Evolutionary conservation across 1,140 invertebrate species (phyloP), one percentile per base, ranked within the genome.

Genomic region (Bombus waltoni): DNA sequence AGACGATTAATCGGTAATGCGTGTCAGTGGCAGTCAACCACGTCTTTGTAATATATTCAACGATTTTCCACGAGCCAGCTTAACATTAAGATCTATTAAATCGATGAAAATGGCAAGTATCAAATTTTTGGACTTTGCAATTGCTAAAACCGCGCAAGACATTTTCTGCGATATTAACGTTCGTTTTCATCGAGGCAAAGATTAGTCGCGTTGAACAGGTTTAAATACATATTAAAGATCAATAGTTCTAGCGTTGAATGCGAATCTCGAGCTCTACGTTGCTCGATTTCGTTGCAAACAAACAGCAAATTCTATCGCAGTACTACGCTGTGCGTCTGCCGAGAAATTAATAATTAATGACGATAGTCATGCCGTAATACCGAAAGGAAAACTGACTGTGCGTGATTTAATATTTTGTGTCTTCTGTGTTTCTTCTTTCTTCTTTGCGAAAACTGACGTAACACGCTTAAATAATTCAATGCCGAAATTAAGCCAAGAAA

Each of bases 1-100:
- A 65, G n/a, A 40, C 75, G 70, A 88, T 88, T 88, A 88, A 85
- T 88, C 76, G 76, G 10, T 38, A 42, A 86, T 87, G 85, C 74
- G 59, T 79, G 57, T 59, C 80, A 85, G 89, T 87, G 86, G 57
- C 10, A 44, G 77, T 90, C 84, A 86, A 86, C 53, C 40, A 40
- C 8, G 25, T 53, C 57, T 32, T 38, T 13, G 10, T 11, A 11
- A 28, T 22, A 6, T 57, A n/a, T 42, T 35, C 35, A 28, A 70
- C 70, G 70, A 40, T 57, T 70, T 57, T 77, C 44, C 73, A 77
- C 73, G n/a, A 38, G 13, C 0, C 3, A 25, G 5, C 3, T 10
- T 32, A 53, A 22, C 47, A 0, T 6, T 8, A 0, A 0, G n/a
- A 44, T 44, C 40, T 32, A 13, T 4, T 4, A 28, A 28, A 53